phyloP scores from a whole-genome alignment of 64 coral and sea anemone species.

The Pachyseris speciosa region DNA sequence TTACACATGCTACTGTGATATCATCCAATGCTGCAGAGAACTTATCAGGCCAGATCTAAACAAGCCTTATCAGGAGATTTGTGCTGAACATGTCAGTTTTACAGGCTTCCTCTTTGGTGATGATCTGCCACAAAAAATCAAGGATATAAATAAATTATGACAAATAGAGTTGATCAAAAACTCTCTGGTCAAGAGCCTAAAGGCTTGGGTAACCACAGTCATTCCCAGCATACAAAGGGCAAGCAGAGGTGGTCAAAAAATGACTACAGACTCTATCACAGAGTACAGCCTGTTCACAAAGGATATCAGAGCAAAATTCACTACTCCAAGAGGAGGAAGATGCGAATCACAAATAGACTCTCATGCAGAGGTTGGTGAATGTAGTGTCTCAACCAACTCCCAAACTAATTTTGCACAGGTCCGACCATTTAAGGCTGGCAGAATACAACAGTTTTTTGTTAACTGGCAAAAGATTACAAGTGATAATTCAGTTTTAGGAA shows the following conservation, averaged over 20 bases:
- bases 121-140: constrained; percentile 58
- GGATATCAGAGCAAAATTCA: neutral
- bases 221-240: neutral
- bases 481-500: constrained; percentile 5
- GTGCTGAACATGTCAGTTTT: constrained; percentile 28
- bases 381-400: neutral
- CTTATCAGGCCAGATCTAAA: constrained; percentile 58
- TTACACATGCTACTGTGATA: constrained; percentile 56
- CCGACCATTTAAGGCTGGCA: constrained; percentile 49
- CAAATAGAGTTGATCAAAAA: constrained; percentile 35
- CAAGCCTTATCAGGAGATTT: constrained; percentile 54
- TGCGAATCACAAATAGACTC: constrained; percentile 34
- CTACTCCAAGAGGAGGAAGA: constrained; percentile 20
- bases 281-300: neutral
- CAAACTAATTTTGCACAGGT: neutral
- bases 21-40: constrained; percentile 26
- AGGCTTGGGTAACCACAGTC: neutral
- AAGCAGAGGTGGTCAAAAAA: constrained; percentile 47
- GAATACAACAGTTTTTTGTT: constrained; percentile 9
- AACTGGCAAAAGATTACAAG: constrained; percentile 27
- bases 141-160: constrained; percentile 54
- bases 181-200: constrained; percentile 8
- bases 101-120: constrained; percentile 54
- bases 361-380: neutral
- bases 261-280: constrained; percentile 5